Conservation (phyloP, 2,797 vertebrate species). For the Champsocephalus gunnari region DNA sequence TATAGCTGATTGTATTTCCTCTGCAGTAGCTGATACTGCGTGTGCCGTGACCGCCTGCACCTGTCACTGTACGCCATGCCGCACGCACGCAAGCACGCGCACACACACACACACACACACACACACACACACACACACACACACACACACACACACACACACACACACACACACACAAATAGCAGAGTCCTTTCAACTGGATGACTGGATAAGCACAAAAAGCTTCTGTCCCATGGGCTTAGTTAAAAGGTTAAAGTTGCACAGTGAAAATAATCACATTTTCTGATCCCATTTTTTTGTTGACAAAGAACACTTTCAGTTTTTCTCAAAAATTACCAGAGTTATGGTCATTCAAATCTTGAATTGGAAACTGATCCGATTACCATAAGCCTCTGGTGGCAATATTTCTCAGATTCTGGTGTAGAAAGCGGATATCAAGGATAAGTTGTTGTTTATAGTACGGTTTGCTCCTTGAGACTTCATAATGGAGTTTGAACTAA, state of each 20-base stretch:
- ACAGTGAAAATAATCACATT: constrained; percentile 33
- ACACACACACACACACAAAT: constrained; percentile 22
- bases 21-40: constrained; percentile 68
- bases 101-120: constrained; percentile 32
- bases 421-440: too few relatives aligned
- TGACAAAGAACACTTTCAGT: constrained; percentile 42
- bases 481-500: too few relatives aligned
- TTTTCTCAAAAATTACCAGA: neutral
- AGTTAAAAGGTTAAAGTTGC: constrained; percentile 39
- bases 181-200: neutral
- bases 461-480: too few relatives aligned
- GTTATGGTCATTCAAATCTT: neutral
- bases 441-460: too few relatives aligned
- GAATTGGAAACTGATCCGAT: too few relatives aligned
- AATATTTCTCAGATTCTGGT: too few relatives aligned
- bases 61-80: constrained; percentile 63
- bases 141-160: constrained; percentile 18
- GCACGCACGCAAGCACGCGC: constrained; percentile 10
- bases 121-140: neutral
- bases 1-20: constrained; percentile 67
- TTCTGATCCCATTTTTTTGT: constrained; percentile 12
- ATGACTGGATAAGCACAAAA: constrained; percentile 56
- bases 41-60: constrained; percentile 69
- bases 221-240: constrained; percentile 24
- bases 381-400: too few relatives aligned